phyloP scores from a whole-genome alignment of 35 echinoderm and acorn worm species.

The Ophioderma brevispina region DNA sequence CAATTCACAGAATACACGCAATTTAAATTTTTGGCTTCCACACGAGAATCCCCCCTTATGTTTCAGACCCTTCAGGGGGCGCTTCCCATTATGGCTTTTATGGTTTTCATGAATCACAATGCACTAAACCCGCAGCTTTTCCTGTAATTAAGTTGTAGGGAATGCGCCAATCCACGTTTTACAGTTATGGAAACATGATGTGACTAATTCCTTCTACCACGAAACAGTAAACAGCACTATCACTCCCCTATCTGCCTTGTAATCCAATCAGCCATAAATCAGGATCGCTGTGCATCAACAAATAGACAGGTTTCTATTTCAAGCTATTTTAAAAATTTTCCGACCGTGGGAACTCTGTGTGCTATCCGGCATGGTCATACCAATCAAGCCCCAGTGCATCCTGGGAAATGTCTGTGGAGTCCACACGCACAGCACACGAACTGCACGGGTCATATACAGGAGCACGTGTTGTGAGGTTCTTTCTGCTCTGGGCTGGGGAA shows the following conservation, averaged over 20 bases:
- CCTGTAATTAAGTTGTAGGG: neutral
- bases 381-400: neutral
- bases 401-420: neutral
- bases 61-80: no score
- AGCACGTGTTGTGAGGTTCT: neutral
- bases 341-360: constrained; percentile 8
- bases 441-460: neutral
- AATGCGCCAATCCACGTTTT: neutral
- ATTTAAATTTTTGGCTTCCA: no score
- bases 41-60: no score
- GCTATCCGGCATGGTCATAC: neutral
- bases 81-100: no score
- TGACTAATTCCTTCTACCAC: neutral
- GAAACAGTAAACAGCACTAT: neutral
- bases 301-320: constrained; percentile 14
- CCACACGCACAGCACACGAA: neutral
- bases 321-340: constrained; percentile 11
- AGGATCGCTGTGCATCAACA: neutral
- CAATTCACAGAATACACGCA: neutral
- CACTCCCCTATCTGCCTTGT: neutral
- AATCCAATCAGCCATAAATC: neutral
- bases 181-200: neutral
- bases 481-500: neutral
- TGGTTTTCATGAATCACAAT: no score
- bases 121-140: neutral